These are phyloP conservation scores for Centrocercus urophasianus DNA, from an alignment of 2,113 vertebrate species.

Conservation along the genomic window DNA sequence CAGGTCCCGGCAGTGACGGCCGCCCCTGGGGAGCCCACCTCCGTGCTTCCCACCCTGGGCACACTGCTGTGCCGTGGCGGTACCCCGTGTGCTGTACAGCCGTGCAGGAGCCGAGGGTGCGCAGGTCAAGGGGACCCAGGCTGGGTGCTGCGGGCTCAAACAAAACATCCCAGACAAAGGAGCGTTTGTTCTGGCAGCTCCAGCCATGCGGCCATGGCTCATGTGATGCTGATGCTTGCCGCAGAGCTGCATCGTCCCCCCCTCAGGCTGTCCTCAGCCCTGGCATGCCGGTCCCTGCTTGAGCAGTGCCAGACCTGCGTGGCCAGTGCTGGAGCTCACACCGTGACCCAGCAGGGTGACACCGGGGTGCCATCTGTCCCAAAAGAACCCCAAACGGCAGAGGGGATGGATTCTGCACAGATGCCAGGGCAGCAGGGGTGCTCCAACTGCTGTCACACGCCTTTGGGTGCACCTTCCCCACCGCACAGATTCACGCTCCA, in stretches of 20 bases:
- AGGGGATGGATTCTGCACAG: rapidly evolving
- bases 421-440: background rate
- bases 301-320: background rate
- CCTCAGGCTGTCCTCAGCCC: rapidly evolving
- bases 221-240: slow-evolving; percentile 38
- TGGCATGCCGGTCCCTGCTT: rapidly evolving
- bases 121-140: background rate
- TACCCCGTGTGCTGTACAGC: rapidly evolving
- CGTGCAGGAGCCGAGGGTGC: rapidly evolving
- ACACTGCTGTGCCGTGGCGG: rapidly evolving
- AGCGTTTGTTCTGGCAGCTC: background rate
- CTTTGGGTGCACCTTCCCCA: background rate
- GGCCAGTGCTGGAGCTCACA: background rate
- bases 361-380: rapidly evolving
- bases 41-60: background rate
- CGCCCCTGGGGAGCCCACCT: background rate
- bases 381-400: no score
- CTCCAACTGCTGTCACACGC: rapidly evolving
- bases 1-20: no score
- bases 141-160: background rate
- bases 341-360: background rate
- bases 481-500: rapidly evolving
- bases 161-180: slow-evolving; percentile 15
- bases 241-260: background rate
- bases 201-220: rapidly evolving